Evolutionary conservation across 30 jellyfish, hydroid and myxozoan species (phyloP), one percentile per base, ranked within the genome.

Genomic region (Morbakka virulenta): DNA sequence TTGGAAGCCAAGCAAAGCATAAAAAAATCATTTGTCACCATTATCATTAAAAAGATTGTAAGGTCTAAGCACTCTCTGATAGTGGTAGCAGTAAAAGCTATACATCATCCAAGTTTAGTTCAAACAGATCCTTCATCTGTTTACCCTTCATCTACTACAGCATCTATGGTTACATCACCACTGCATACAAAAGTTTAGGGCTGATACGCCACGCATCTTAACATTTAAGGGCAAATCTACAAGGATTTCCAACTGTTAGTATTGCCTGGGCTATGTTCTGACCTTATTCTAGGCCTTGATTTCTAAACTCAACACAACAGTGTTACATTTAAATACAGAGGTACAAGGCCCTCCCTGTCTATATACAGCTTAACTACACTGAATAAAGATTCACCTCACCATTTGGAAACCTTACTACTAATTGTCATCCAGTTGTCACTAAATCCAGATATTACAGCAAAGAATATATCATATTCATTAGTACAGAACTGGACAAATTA

Each of bases 61-160:
- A n/a, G n/a, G n/a, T n/a, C n/a, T n/a, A 81, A 32, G 87, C 87
- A 23, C 51, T 81, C 27, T 26, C 71, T 9, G 93, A 81, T 69
- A 31, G 52, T 69, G 88, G 90, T 28, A 66, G 90, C 47, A 67
- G 66, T 28, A 66, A 79, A 3, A 69, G 68, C 53, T 69, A 49
- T 68, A 81, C 71, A n/a, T 52, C 77, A 71, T 47, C 77, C 78
- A 17, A 48, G 32, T 31, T 25, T 52, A 12, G 84, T 35, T 25
- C 62, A 70, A 30, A 22, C 25, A 35, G 87, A 41, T 35, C n/a
- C 41, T 2, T 53, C 70, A 63, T 52, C 28, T 69, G 82, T 25
- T n/a, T n/a, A n/a, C n/a, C n/a, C n/a, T n/a, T 29, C 76, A n/a
- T 33, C 32, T 47, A 51, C 32, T 57, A 35, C 25, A 1, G 83